Percentiles rank a stretch among this genome's conserved stretches.
These are phyloP conservation scores for Pachydiplax longipennis DNA, from an alignment of 2,888 invertebrate genomes.

Conservation along the genomic window DNA sequence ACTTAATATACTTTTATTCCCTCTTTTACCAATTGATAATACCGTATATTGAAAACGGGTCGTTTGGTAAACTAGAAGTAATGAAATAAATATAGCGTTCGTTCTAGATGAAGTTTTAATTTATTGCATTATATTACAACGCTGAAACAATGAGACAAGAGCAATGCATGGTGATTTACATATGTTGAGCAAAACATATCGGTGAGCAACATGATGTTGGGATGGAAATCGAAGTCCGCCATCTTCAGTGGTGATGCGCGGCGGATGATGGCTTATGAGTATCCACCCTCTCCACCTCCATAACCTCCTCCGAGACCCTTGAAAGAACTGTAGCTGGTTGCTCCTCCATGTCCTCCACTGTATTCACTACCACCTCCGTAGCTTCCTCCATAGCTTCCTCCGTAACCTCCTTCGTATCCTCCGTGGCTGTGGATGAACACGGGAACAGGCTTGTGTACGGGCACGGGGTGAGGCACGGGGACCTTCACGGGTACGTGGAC, in stretches of 20 bases:
- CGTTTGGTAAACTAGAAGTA: too few species aligned
- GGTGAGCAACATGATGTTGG: neutral
- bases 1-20: too few species aligned
- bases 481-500: constrained; percentile 48
- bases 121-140: neutral
- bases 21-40: too few species aligned
- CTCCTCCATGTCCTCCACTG: neutral
- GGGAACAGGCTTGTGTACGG: constrained; percentile 49
- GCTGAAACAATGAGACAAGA: neutral
- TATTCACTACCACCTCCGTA: neutral
- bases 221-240: constrained; percentile 76
- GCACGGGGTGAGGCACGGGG: constrained; percentile 19
- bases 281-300: constrained; percentile 53
- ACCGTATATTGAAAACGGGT: too few species aligned
- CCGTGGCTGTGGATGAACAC: constrained; percentile 63
- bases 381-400: neutral
- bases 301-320: constrained; percentile 46
- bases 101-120: neutral
- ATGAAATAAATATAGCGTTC: neutral
- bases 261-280: constrained; percentile 61
- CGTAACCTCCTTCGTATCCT: constrained; percentile 53
- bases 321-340: constrained; percentile 48
- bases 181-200: neutral
- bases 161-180: neutral
- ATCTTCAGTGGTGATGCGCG: too few species aligned